Conservation (phyloP, 2,888 invertebrate genomes). For the Tenthredo distinguenda region DNA sequence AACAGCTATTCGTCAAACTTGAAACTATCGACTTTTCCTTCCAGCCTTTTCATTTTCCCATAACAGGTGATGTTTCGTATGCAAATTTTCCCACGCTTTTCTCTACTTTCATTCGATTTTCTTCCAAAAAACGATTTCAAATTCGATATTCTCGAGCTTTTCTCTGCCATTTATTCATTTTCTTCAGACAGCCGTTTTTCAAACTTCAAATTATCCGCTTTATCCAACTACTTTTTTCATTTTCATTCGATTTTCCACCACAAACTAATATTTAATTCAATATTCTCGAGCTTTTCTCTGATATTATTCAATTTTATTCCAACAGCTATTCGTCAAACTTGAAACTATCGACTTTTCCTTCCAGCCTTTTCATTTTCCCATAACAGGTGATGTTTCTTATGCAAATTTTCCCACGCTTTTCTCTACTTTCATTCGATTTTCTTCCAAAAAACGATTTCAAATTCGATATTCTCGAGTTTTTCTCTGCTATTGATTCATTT, state of each 20-base stretch:
- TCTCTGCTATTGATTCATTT: background rate
- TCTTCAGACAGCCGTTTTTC: background rate
- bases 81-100: background rate
- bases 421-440: background rate
- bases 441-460: background rate
- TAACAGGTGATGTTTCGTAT: background rate
- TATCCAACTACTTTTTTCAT: background rate
- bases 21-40: background rate
- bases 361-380: too few species aligned
- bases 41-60: background rate
- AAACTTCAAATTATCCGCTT: background rate
- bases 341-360: background rate
- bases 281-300: too few species aligned
- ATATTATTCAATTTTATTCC: too few species aligned
- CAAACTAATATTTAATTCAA: too few species aligned
- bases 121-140: background rate
- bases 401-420: background rate
- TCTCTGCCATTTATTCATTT: background rate
- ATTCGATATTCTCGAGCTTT: background rate
- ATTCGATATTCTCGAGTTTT: background rate
- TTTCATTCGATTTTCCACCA: background rate
- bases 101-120: background rate
- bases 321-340: too few species aligned
- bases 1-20: background rate
- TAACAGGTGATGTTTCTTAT: background rate